Percentiles rank a stretch among this genome's conserved stretches.
These are phyloP conservation scores for Drosophila sturtevanti DNA, from an alignment of 1,140 invertebrate genomes.

Conservation along the genomic window DNA sequence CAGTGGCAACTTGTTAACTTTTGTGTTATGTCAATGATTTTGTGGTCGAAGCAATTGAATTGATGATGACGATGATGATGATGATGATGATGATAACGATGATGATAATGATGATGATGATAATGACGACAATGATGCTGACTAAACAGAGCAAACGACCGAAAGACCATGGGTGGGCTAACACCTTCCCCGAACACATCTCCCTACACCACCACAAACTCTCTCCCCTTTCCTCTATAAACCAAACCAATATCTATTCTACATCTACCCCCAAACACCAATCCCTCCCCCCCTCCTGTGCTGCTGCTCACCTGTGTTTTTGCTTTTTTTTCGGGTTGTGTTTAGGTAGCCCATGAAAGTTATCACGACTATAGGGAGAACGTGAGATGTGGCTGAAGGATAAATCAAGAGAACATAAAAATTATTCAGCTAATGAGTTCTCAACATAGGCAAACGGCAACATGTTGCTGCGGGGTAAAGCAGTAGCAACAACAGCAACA, in stretches of 20 bases:
- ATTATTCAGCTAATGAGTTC: slow-evolving; percentile 68
- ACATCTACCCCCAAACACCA: too few species aligned
- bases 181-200: neutral
- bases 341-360: neutral
- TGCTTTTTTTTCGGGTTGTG: neutral
- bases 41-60: slow-evolving; percentile 73
- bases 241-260: too few species aligned
- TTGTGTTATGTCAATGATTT: slow-evolving; percentile 70
- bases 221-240: too few species aligned
- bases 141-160: slow-evolving; percentile 54
- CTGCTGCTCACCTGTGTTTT: neutral
- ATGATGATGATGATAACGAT: neutral
- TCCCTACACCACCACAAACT: neutral
- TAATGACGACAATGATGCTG: slow-evolving; percentile 25
- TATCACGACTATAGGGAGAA: slow-evolving; percentile 21
- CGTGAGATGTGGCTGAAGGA: slow-evolving; percentile 59
- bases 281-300: neutral
- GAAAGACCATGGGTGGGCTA: slow-evolving; percentile 44
- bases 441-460: slow-evolving; percentile 30
- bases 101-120: neutral
- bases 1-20: slow-evolving; percentile 54
- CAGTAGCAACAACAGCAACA: slow-evolving; percentile 22
- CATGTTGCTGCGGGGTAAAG: slow-evolving; percentile 36
- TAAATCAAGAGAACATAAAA: slow-evolving; percentile 73
- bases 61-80: slow-evolving; percentile 27